phyloP scores from a whole-genome alignment of 92 coral and sea anemone species.

The Actinostola sp. region DNA sequence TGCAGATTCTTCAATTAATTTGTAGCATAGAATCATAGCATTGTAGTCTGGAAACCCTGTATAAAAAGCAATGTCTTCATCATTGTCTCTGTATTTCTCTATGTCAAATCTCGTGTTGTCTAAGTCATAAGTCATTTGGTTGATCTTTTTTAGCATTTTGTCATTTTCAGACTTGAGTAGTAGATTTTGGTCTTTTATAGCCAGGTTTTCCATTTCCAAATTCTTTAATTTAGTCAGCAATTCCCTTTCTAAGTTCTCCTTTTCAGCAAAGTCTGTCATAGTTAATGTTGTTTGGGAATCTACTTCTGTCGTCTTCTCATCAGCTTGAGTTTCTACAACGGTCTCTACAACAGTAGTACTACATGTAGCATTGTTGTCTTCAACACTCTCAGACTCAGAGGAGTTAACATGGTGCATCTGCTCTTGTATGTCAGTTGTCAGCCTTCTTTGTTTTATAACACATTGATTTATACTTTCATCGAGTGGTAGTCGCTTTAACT shows the following conservation, averaged over 20 bases:
- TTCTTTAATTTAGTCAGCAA: neutral
- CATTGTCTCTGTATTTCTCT: slow-evolving; percentile 42
- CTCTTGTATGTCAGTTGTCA: neutral
- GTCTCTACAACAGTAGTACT: too few species aligned
- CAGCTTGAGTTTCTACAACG: too few species aligned
- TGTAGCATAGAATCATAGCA: slow-evolving; percentile 21
- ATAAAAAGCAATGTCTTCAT: slow-evolving; percentile 52
- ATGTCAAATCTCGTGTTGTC: slow-evolving; percentile 36
- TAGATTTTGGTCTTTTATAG: slow-evolving; percentile 20
- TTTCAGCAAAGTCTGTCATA: neutral
- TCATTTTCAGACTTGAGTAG: slow-evolving; percentile 11
- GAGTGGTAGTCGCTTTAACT: slow-evolving; percentile 2
- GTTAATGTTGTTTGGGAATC: slow-evolving; percentile 2
- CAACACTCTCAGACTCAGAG: too few species aligned
- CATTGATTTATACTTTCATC: slow-evolving; percentile 1
- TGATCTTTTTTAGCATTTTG: slow-evolving; percentile 23
- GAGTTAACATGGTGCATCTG: too few species aligned
- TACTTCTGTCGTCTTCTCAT: too few species aligned
- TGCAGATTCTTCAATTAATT: slow-evolving; percentile 25
- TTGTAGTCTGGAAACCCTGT: slow-evolving; percentile 46
- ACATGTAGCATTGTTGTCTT: too few species aligned
- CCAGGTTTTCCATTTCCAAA: neutral
- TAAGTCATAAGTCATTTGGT: slow-evolving; percentile 9
- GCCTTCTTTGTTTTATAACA: neutral
- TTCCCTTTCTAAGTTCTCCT: neutral